phyloP scores from a whole-genome alignment of 2,113 vertebrate species.

The Oreamnos americanus region DNA sequence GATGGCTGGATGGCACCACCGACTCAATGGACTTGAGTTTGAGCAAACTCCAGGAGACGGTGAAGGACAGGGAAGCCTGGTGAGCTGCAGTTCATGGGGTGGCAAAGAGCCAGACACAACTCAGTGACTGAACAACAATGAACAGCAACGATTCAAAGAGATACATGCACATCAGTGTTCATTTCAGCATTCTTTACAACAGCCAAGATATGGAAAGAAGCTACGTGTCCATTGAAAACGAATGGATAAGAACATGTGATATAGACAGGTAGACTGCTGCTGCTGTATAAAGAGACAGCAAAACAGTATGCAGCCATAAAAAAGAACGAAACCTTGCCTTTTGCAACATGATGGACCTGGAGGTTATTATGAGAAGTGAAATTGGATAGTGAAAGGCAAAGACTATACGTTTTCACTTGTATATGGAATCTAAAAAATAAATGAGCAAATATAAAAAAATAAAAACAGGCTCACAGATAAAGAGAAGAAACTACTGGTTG shows the following conservation, averaged over 20 bases:
- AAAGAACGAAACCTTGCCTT: not conserved
- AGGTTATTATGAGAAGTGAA: not conserved
- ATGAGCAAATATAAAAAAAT: not conserved
- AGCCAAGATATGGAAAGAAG: not conserved
- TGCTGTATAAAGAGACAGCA: not conserved
- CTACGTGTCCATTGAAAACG: not conserved
- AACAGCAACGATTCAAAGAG: not conserved
- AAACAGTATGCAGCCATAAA: not conserved
- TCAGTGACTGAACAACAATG: not conserved
- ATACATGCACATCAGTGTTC: no score
- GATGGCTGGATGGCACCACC: not conserved
- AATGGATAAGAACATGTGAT: not conserved
- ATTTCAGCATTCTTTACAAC: not conserved
- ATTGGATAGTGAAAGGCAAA: not conserved
- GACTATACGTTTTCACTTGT: not conserved
- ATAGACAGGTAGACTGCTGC: fast-evolving
- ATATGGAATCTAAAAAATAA: not conserved
- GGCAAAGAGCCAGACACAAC: not conserved
- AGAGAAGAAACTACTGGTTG: not conserved
- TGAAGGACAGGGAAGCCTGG: not conserved
- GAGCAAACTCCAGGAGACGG: not conserved
- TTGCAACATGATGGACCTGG: not conserved
- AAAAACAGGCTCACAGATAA: not conserved
- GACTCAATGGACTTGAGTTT: not conserved
- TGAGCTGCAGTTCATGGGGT: not conserved